Evolutionary conservation across 2,113 vertebrate species (phyloP), one percentile per base, ranked within the genome.

Genomic region (Amphiprion percula): DNA sequence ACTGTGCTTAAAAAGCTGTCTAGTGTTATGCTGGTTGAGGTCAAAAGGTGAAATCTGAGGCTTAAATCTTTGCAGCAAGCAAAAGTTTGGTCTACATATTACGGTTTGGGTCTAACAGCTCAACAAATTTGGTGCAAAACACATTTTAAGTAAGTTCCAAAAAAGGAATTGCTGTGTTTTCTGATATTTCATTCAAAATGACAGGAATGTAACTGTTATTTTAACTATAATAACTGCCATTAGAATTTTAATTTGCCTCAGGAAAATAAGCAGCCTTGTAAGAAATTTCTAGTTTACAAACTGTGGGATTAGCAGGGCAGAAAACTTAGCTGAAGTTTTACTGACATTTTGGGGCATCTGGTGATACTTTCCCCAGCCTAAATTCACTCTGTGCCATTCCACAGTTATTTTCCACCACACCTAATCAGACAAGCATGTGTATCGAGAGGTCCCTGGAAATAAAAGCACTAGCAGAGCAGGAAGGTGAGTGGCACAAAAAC

Each of bases 401-500:
- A 1, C 62, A 73, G 41, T 49, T 65, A 76, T 79, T 79, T 84
- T 82, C 70, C 72, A 68, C 72, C 71, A 28, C 75, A 47, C 62
- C 79, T 72, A 74, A 7, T 39, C 68, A 82, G 37, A 63, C 58
- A 59, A 69, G 26, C 58, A 53, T 58, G 58, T 78, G 70, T 67
- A 58, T 30, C 1, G 30, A 77, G 56, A 82, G 30, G 61, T 71
- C 68, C 37, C 69, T 60, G 55, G 62, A 80, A 79, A 83, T 65
- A 75, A 68, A 69, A 75, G 46, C 59, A 59, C 19, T 1, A 0
- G 50, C 61, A 60, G 61, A 83, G 63, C 44, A 75, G 33, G 65
- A 89, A 85, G 78, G 81, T 85, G 69, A 86, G 62, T 39, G 19
- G 41, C 65, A 61, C 37, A 58, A 77, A 85, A 87, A 80, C 73